These are phyloP conservation scores for Lasioglossum villosulum DNA, from an alignment of 2,888 invertebrate genomes.

Conservation along the genomic window DNA sequence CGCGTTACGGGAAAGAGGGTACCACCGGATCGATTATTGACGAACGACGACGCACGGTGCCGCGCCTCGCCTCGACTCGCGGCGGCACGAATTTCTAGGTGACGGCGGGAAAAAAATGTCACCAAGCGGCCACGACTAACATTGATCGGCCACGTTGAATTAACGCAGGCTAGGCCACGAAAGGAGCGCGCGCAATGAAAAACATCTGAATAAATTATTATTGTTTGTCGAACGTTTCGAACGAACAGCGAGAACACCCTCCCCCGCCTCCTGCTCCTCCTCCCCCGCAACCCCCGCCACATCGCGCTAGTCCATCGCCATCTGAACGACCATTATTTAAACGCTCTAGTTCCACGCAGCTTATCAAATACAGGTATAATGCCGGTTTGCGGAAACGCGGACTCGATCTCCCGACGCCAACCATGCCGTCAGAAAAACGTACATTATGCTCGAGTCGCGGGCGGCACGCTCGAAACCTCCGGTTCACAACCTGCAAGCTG, in stretches of 20 bases:
- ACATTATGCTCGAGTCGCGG: slow-evolving; percentile 15
- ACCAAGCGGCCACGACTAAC: slow-evolving; percentile 20
- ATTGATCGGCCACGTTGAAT: slow-evolving; percentile 57
- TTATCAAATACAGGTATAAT: slow-evolving; percentile 82
- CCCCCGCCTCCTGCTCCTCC: background rate
- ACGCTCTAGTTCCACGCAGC: slow-evolving; percentile 81
- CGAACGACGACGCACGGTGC: background rate
- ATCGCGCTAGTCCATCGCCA: slow-evolving; percentile 67
- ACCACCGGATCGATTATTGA: slow-evolving; percentile 6
- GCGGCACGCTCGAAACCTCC: slow-evolving; percentile 49
- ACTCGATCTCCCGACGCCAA: slow-evolving; percentile 68
- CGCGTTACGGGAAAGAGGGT: slow-evolving; percentile 5
- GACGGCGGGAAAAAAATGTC: slow-evolving; percentile 17
- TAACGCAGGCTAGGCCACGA: slow-evolving; percentile 51
- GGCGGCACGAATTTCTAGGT: slow-evolving; percentile 12
- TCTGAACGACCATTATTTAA: slow-evolving; percentile 78
- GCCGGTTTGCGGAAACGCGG: slow-evolving; percentile 80
- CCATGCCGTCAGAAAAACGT: slow-evolving; percentile 17
- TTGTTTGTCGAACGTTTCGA: slow-evolving; percentile 83
- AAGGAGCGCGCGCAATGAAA: slow-evolving; percentile 75
- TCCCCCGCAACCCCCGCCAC: background rate
- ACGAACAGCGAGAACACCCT: slow-evolving; percentile 65
- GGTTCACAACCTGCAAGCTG: background rate
- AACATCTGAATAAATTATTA: slow-evolving; percentile 84
- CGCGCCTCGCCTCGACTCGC: background rate